These are phyloP conservation scores for Vipera ursinii DNA, from an alignment of 2,797 vertebrate species.

Conservation along the genomic window DNA sequence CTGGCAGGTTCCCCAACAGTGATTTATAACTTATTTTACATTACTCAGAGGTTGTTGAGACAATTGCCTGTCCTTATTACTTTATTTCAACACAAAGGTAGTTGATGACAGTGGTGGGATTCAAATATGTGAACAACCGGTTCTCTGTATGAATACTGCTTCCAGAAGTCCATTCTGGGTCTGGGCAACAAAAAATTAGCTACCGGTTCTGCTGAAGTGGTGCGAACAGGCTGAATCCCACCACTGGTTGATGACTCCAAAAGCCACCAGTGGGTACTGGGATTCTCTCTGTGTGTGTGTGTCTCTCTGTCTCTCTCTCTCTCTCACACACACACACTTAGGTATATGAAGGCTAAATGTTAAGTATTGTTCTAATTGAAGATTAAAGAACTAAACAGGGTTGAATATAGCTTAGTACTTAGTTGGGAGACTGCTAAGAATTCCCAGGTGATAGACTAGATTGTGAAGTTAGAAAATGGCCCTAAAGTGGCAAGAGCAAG, in stretches of 20 bases:
- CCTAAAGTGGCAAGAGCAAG: background rate
- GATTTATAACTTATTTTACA: background rate
- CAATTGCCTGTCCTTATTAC: background rate
- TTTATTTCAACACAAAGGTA: background rate
- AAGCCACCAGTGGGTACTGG: background rate
- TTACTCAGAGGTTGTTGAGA: background rate
- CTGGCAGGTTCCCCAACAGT: background rate
- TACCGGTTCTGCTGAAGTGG: too few relatives aligned
- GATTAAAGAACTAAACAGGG: background rate
- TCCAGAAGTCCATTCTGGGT: too few relatives aligned
- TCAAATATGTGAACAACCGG: too few relatives aligned
- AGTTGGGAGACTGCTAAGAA: background rate
- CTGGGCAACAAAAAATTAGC: too few relatives aligned
- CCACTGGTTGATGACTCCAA: background rate
- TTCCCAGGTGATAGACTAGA: background rate
- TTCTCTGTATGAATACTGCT: too few relatives aligned
- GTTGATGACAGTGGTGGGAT: background rate
- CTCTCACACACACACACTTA: background rate
- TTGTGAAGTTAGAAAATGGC: background rate
- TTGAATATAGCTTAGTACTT: background rate
- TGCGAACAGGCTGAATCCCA: too few relatives aligned
- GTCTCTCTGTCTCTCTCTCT: background rate
- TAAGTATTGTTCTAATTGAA: background rate
- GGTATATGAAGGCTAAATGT: background rate
- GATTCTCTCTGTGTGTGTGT: background rate